These are phyloP conservation scores for Orchestia grillus DNA, from an alignment of 1,140 invertebrate species.

Conservation along the genomic window DNA sequence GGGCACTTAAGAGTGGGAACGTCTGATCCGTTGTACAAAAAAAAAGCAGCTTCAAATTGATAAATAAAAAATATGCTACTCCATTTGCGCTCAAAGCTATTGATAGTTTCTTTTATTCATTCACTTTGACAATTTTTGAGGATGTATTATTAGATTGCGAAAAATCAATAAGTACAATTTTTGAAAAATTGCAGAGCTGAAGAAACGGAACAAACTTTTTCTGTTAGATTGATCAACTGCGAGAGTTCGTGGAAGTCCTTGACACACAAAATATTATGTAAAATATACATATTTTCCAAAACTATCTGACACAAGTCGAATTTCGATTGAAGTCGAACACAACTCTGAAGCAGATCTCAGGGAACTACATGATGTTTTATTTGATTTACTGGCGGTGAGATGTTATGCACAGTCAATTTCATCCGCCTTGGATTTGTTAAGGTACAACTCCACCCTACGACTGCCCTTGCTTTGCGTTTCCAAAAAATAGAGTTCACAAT, in stretches of 20 bases:
- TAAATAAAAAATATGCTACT: no score
- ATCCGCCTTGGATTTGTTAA: neutral
- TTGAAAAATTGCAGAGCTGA: no score
- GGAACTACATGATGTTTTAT: neutral
- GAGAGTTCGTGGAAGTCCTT: neutral
- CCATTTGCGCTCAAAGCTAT: no score
- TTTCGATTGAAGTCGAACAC: neutral
- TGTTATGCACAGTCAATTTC: neutral
- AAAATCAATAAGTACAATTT: no score
- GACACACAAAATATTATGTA: neutral
- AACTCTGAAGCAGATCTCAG: neutral
- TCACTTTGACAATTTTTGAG: neutral
- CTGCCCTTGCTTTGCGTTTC: neutral
- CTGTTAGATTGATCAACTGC: neutral
- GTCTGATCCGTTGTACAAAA: no score
- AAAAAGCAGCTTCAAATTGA: no score
- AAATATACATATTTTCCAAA: neutral
- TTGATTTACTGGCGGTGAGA: neutral
- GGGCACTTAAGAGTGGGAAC: no score
- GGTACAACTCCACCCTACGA: neutral
- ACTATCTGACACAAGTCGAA: neutral
- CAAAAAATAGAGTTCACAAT: neutral
- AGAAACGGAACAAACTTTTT: neutral
- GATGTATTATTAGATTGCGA: neutral
- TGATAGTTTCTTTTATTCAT: no score